These are phyloP conservation scores for Hylomyscus alleni DNA, from an alignment of 2,797 vertebrate genomes.

Conservation along the genomic window DNA sequence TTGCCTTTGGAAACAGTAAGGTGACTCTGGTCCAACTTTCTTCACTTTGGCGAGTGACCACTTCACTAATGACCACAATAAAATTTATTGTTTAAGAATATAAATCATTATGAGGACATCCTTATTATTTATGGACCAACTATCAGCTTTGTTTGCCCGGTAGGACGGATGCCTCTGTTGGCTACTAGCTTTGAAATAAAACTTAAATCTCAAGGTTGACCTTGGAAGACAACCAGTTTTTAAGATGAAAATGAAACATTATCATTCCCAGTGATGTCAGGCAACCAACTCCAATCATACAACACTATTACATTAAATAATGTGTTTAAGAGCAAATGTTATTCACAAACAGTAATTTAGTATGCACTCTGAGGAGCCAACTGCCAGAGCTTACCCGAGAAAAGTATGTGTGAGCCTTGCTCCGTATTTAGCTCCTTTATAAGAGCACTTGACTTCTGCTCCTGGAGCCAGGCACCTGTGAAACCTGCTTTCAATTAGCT, in stretches of 20 bases:
- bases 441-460: slow-evolving; percentile 32
- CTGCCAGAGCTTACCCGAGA: background rate
- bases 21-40: background rate
- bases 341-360: slow-evolving; percentile 28
- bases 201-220: slow-evolving; percentile 50
- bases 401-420: background rate
- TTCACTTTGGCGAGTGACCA: slow-evolving; percentile 26
- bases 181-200: slow-evolving; percentile 40
- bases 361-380: background rate
- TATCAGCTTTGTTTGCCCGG: background rate
- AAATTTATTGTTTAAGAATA: slow-evolving; percentile 7
- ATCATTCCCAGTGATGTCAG: background rate
- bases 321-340: slow-evolving; percentile 58
- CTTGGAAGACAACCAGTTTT: slow-evolving; percentile 46
- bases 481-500: slow-evolving; percentile 36
- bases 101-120: slow-evolving; percentile 12
- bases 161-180: background rate
- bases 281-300: background rate
- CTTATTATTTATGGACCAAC: background rate
- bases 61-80: background rate
- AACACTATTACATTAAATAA: slow-evolving; percentile 36
- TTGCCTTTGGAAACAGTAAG: background rate
- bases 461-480: background rate
- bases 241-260: slow-evolving; percentile 54
- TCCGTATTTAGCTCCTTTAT: slow-evolving; percentile 18